Evolutionary conservation across 2,888 invertebrate species (phyloP), one percentile per base, ranked within the genome.

Genomic region (Tinea trinotella): DNA sequence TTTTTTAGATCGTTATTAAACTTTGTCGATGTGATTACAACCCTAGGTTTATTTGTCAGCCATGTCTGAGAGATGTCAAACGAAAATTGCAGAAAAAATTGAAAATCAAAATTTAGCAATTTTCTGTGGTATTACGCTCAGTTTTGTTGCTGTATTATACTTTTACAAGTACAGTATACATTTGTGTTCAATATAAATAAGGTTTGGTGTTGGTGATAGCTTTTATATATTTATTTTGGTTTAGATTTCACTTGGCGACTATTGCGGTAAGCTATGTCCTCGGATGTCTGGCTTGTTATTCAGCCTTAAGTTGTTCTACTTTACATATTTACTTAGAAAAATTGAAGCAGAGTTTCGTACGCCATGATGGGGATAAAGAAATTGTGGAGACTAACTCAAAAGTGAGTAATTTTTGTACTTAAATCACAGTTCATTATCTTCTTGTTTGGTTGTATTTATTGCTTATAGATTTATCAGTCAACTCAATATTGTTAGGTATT

Each of bases 1-100:
- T n/a, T n/a, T n/a, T n/a, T n/a, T n/a, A n/a, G n/a, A n/a, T n/a
- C n/a, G n/a, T n/a, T n/a, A n/a, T n/a, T n/a, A n/a, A n/a, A n/a
- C n/a, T n/a, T n/a, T n/a, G n/a, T n/a, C n/a, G n/a, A n/a, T n/a
- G n/a, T n/a, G n/a, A n/a, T n/a, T n/a, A 12, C 40, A 40, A 15
- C 49, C n/a, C 40, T 40, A 40, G 13, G 13, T 4, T n/a, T 40
- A 40, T 40, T 40, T 40, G 40, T 40, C 40, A 79, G 71, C 78
- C 83, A 85, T 85, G 84, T 82, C 80, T 78, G 83, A 84, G 79
- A 80, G 81, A 80, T 84, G 84, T 85, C 84, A 84, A 75, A 76
- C 67, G 63, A 76, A 79, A 75, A 75, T 76, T 68, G 68, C 62
- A 71, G 76, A 79, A 70, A 80, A 77, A 74, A 74, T 76, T 76